These are phyloP conservation scores for Ranitomeya variabilis DNA, from an alignment of 2,113 vertebrate genomes.

Conservation along the genomic window DNA sequence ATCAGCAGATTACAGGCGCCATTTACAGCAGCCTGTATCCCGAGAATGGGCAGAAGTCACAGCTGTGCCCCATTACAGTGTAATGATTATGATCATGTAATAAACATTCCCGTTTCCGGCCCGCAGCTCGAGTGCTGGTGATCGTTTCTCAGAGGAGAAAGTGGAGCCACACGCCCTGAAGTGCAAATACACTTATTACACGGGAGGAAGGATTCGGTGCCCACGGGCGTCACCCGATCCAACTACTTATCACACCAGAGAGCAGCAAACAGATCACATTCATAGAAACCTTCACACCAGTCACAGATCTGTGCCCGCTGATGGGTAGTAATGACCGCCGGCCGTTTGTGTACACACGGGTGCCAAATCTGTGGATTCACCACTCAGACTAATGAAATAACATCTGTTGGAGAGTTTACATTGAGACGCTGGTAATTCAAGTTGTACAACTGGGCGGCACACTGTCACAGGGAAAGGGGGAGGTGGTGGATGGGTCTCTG, in stretches of 20 bases:
- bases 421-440: too few relatives aligned
- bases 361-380: neutral
- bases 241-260: neutral
- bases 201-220: neutral
- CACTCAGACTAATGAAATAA: too few relatives aligned
- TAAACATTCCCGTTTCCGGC: neutral
- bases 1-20: too few relatives aligned
- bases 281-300: neutral
- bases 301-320: too few relatives aligned
- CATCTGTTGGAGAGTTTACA: too few relatives aligned
- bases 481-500: too few relatives aligned
- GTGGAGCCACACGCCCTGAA: neutral
- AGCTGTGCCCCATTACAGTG: neutral
- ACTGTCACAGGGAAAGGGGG: too few relatives aligned
- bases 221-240: neutral
- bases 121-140: neutral
- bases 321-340: too few relatives aligned
- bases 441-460: too few relatives aligned
- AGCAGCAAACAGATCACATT: neutral
- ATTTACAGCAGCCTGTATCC: too few relatives aligned
- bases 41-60: neutral
- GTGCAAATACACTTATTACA: neutral
- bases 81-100: neutral
- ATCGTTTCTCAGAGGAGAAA: neutral
- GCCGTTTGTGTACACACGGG: neutral